These are phyloP conservation scores for Drosophila serrata DNA, from an alignment of 1,140 invertebrate genomes.

Conservation along the genomic window DNA sequence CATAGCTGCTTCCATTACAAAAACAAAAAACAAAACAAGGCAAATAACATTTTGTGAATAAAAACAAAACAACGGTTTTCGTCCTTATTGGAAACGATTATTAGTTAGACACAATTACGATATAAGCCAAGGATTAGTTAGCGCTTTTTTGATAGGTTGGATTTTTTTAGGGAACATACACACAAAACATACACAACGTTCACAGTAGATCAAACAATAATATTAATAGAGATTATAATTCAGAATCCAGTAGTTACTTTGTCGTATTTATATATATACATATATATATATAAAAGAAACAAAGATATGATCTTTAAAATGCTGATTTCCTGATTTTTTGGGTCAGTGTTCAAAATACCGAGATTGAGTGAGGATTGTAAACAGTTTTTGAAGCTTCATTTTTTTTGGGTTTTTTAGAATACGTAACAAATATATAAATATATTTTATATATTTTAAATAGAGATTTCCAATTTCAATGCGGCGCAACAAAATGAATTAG, in stretches of 20 bases:
- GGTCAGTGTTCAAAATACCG: conserved; percentile 64
- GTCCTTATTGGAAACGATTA: conserved; percentile 75
- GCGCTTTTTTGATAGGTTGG: conserved; percentile 69
- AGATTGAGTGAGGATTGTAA: conserved; percentile 52
- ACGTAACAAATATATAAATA: conserved; percentile 40
- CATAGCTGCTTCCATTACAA: conserved; percentile 34
- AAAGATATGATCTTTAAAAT: conserved; percentile 75
- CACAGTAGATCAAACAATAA: conserved; percentile 50
- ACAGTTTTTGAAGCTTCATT: conserved; percentile 54
- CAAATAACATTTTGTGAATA: conserved; percentile 39
- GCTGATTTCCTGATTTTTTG: conserved; percentile 75
- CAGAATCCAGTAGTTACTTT: conserved; percentile 81
- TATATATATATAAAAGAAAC: not conserved
- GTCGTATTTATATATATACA: conserved; percentile 55
- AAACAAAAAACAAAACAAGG: not conserved
- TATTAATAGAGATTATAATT: conserved; percentile 54
- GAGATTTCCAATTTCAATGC: conserved; percentile 53
- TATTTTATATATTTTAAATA: conserved; percentile 77
- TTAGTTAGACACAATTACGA: conserved; percentile 75
- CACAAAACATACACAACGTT: conserved; percentile 34
- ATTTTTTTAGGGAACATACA: conserved; percentile 44
- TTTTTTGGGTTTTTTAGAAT: conserved; percentile 45
- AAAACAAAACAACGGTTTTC: conserved; percentile 70
- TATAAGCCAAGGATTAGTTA: conserved; percentile 62
- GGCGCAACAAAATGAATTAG: conserved; percentile 26